phyloP scores from a whole-genome alignment of 2,888 invertebrate species.

The Geophilus truncorum region DNA sequence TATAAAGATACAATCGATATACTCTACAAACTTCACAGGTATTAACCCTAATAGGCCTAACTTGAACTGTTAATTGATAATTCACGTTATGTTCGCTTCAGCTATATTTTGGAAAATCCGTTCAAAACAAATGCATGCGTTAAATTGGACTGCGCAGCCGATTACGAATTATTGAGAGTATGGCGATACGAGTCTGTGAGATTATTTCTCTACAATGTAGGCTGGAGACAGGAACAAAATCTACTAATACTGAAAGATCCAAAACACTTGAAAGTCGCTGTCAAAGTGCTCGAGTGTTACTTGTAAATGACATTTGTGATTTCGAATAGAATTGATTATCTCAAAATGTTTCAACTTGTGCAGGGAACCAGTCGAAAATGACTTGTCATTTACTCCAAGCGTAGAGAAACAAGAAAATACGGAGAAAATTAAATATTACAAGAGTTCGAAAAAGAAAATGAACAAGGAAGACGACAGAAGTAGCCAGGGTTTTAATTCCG shows the following conservation, averaged over 20 bases:
- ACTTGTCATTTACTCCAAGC: too few relatives aligned
- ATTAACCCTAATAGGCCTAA: not conserved
- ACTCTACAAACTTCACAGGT: not conserved
- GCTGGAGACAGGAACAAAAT: constrained; percentile 22
- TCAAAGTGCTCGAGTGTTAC: not conserved
- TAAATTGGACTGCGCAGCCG: not conserved
- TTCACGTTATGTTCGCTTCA: not conserved
- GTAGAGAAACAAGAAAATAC: too few relatives aligned
- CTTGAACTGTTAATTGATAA: too few relatives aligned
- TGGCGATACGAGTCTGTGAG: not conserved
- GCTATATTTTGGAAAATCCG: not conserved
- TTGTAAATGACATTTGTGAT: too few relatives aligned
- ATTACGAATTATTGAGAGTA: not conserved
- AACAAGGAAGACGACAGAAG: not conserved
- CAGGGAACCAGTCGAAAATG: too few relatives aligned
- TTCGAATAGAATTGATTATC: too few relatives aligned
- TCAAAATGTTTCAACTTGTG: too few relatives aligned
- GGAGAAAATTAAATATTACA: too few relatives aligned
- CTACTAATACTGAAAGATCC: not conserved
- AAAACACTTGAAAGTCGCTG: not conserved
- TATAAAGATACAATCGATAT: not conserved
- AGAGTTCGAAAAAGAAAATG: not conserved
- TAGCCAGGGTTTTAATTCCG: not conserved
- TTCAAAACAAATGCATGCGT: not conserved
- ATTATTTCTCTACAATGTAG: not conserved